A percentile compares a stretch with the other conserved stretches of the same genome.
Evolutionary conservation across 2,797 vertebrate genomes (phyloP).

Genomic region (Pseudomugil tenellus): DNA sequence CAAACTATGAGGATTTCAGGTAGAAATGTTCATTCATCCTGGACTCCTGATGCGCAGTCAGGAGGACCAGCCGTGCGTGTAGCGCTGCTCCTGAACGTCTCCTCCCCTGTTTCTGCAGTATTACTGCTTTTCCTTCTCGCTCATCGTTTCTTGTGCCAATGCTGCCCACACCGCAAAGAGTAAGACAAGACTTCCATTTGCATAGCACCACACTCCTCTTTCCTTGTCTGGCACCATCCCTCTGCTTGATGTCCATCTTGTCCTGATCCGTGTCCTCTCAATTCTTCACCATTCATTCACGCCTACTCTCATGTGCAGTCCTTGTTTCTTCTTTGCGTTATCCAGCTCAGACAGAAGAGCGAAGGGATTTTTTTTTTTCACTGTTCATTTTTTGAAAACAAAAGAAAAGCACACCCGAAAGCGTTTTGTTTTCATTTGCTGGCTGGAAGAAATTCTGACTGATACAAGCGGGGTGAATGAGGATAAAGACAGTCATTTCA

Average conservation of each 20-base stretch:
- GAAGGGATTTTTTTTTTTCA: constrained; percentile 6
- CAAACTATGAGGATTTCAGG: constrained; percentile 36
- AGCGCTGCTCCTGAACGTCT: constrained; percentile 68
- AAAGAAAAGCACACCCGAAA: constrained; percentile 20
- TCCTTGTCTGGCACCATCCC: constrained; percentile 54
- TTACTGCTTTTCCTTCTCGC: constrained; percentile 66
- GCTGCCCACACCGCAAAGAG: constrained; percentile 70
- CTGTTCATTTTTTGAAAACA: constrained; percentile 21
- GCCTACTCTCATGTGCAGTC: constrained; percentile 73
- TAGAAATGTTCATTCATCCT: constrained; percentile 52
- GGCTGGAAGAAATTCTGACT: constrained; percentile 46
- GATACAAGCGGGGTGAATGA: constrained; percentile 38
- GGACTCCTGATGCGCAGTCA: constrained; percentile 76
- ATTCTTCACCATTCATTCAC: constrained; percentile 69
- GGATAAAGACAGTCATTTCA: constrained; percentile 51
- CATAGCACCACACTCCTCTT: constrained; percentile 59
- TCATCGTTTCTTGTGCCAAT: constrained; percentile 67
- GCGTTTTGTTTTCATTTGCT: constrained; percentile 7
- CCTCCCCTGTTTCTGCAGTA: constrained; percentile 82
- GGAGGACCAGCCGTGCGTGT: constrained; percentile 70
- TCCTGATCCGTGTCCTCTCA: constrained; percentile 66
- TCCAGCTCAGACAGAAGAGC: constrained; percentile 47
- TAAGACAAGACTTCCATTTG: constrained; percentile 67
- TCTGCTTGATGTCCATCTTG: constrained; percentile 68
- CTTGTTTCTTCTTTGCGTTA: constrained; percentile 61